phyloP scores from a whole-genome alignment of 1,140 invertebrate genomes.

The Hycleus phaleratus region DNA sequence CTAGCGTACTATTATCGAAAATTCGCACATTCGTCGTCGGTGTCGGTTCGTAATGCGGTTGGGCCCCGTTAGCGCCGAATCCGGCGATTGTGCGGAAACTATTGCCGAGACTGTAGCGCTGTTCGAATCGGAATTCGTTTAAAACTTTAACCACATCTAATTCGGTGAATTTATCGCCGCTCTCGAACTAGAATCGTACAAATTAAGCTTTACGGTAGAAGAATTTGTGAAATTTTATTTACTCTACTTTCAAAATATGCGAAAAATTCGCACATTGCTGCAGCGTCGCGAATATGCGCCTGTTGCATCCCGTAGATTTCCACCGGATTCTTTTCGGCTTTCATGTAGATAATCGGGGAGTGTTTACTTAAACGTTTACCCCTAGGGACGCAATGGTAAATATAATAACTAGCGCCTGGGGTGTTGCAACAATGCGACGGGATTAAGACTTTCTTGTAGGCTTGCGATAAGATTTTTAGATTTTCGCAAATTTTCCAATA shows the following conservation, averaged over 20 bases:
- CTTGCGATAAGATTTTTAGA: conserved; percentile 55
- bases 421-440: conserved; percentile 63
- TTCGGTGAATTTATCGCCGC: conserved; percentile 52
- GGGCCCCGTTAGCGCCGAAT: conserved; percentile 79
- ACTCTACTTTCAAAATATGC: conserved; percentile 73
- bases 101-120: conserved; percentile 60
- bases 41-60: conserved; percentile 83
- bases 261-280: conserved; percentile 86
- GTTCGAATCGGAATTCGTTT: conserved; percentile 60
- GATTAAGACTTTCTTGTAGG: conserved; percentile 60
- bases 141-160: conserved; percentile 57
- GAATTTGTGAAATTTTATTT: conserved; percentile 7
- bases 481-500: conserved; percentile 53
- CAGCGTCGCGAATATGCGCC: conserved; percentile 77
- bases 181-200: conserved; percentile 20
- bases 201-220: neutral
- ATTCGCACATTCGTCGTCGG: conserved; percentile 66
- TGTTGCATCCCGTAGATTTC: conserved; percentile 84
- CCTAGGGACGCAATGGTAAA: conserved; percentile 56
- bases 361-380: conserved; percentile 51
- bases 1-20: conserved; percentile 55
- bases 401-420: conserved; percentile 66
- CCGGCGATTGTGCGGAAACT: conserved; percentile 84
- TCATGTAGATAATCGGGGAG: conserved; percentile 73
- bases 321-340: conserved; percentile 74